phyloP scores from a whole-genome alignment of 2,797 vertebrate genomes.

The Xyrichtys novacula region DNA sequence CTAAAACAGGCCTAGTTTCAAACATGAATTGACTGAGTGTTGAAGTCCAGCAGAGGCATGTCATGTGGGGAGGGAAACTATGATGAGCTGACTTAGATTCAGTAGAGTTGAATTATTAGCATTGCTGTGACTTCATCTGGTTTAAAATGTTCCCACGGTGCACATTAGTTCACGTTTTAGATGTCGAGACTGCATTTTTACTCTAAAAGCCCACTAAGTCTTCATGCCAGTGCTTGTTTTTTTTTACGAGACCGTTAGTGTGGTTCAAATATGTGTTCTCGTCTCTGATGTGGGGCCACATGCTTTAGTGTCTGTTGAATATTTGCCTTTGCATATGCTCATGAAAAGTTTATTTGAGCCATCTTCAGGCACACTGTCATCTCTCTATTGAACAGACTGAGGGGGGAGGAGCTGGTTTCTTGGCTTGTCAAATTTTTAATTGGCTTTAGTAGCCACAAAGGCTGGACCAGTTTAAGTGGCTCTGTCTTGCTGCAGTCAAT shows the following conservation, averaged over 20 bases:
- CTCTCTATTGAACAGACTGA: constrained; percentile 14
- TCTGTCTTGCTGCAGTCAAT: constrained; percentile 61
- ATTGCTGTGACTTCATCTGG: constrained; percentile 26
- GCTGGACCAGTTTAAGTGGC: constrained; percentile 39
- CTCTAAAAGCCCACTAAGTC: not conserved
- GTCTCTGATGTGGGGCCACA: not conserved
- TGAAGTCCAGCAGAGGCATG: constrained; percentile 25
- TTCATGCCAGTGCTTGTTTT: constrained; percentile 9
- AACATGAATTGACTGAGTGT: constrained; percentile 39
- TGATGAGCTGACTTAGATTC: constrained; percentile 21
- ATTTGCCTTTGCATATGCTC: not conserved
- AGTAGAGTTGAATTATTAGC: constrained; percentile 8
- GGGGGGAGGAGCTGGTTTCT: constrained; percentile 11
- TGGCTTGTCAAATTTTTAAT: constrained; percentile 22
- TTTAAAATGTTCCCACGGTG: constrained; percentile 5
- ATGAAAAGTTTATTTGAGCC: constrained; percentile 6
- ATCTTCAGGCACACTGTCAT: constrained; percentile 10
- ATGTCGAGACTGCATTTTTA: constrained; percentile 1
- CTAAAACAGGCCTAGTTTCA: constrained; percentile 18
- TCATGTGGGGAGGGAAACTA: constrained; percentile 38
- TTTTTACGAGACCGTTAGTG: not conserved
- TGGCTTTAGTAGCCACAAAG: constrained; percentile 7
- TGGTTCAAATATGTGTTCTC: not conserved
- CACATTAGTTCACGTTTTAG: constrained; percentile 24
- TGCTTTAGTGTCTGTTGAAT: constrained; percentile 8